phyloP scores from a whole-genome alignment of 2,888 invertebrate species.

The Drosophila infuscata region DNA sequence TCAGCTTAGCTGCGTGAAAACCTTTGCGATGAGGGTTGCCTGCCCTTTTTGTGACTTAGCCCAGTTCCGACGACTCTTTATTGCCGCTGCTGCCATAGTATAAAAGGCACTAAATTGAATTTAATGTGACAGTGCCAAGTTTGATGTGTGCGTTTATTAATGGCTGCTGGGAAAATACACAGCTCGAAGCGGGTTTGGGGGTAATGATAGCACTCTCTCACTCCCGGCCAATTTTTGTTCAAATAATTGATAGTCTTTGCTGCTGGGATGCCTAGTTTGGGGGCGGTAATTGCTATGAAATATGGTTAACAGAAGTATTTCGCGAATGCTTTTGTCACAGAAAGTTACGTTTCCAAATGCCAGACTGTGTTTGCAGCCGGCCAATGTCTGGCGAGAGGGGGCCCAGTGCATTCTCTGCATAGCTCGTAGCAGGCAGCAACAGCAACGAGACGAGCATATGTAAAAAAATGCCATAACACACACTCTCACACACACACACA shows the following conservation, averaged over 20 bases:
- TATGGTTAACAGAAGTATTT: conserved; percentile 68
- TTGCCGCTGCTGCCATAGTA: conserved; percentile 31
- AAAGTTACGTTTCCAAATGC: conserved; percentile 61
- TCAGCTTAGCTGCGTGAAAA: conserved; percentile 63
- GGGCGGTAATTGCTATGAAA: conserved; percentile 66
- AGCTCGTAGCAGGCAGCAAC: conserved; percentile 55
- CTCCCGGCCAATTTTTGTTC: conserved; percentile 7
- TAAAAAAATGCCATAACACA: conserved; percentile 48
- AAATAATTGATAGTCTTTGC: conserved; percentile 55
- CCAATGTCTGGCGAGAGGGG: conserved; percentile 24
- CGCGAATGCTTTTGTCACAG: conserved; percentile 54
- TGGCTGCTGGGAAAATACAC: conserved; percentile 53
- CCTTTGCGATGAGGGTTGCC: conserved; percentile 56
- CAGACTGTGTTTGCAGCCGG: conserved; percentile 49
- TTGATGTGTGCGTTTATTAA: conserved; percentile 76
- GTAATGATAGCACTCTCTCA: conserved; percentile 58
- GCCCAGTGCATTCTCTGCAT: conserved; percentile 59
- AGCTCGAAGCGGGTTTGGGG: not conserved
- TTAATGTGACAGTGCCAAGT: conserved; percentile 74
- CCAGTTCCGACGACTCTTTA: conserved; percentile 22
- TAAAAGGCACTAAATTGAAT: conserved; percentile 76
- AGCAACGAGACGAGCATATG: conserved; percentile 77
- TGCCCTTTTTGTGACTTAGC: conserved; percentile 51
- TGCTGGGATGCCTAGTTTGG: not conserved
- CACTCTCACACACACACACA: conserved; percentile 32